Percentiles rank a stretch among this genome's conserved stretches.
phyloP scores from a whole-genome alignment of 2,797 vertebrate genomes.

The Neomorphus geoffroyi region DNA sequence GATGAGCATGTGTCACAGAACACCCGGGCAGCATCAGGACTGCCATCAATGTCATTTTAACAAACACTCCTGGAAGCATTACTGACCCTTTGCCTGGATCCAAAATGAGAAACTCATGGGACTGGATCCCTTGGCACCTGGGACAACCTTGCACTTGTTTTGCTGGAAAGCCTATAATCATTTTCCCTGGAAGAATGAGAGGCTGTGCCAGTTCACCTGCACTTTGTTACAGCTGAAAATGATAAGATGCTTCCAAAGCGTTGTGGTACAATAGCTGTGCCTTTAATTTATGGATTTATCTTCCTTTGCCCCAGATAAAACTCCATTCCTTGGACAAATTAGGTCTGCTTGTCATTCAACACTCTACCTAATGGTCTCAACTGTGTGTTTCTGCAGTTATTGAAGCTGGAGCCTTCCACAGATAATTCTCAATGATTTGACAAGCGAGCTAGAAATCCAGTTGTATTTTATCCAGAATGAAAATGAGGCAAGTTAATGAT shows the following conservation, averaged over 20 bases:
- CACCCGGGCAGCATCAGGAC: rapidly evolving
- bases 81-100: not conserved
- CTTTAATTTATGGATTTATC: constrained; percentile 37
- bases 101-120: not conserved
- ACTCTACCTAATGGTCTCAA: constrained; percentile 62
- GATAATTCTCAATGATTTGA: constrained; percentile 47
- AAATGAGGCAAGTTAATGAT: constrained; percentile 68
- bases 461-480: constrained; percentile 48
- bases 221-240: constrained; percentile 12
- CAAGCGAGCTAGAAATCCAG: constrained; percentile 52
- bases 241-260: constrained; percentile 38
- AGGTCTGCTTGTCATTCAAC: constrained; percentile 69
- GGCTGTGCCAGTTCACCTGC: not conserved
- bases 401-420: constrained; percentile 52
- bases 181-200: not conserved
- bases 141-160: not conserved
- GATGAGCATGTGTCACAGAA: rapidly evolving
- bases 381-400: constrained; percentile 45
- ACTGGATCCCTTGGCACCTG: not conserved
- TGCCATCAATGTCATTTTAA: not conserved
- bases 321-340: constrained; percentile 70
- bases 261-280: not conserved
- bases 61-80: not conserved
- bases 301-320: constrained; percentile 60
- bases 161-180: not conserved